phyloP scores from a whole-genome alignment of 2,888 invertebrate genomes.

The Melieria omissa region DNA sequence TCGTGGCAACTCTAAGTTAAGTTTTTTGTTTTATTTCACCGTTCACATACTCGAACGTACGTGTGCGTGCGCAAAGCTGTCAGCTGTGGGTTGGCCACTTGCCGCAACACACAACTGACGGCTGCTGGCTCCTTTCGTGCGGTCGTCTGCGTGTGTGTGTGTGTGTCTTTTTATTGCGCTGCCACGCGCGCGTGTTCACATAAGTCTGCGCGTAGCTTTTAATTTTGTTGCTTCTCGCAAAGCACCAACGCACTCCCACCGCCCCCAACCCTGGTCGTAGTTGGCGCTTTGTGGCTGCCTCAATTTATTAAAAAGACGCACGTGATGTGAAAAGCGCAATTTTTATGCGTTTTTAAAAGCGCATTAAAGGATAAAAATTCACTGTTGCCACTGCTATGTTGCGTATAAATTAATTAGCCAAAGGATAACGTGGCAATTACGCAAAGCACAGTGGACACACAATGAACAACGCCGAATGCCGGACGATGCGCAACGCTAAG shows the following conservation, averaged over 20 bases:
- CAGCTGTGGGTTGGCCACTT: no score
- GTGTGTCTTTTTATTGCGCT: neutral
- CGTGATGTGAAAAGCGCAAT: slow-evolving; percentile 53
- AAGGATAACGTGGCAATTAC: slow-evolving; percentile 1
- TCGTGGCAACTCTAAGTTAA: no score
- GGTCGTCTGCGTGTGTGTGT: neutral
- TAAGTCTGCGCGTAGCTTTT: slow-evolving; percentile 2
- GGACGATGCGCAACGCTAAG: no score
- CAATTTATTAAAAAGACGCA: slow-evolving; percentile 56
- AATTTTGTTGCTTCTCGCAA: slow-evolving; percentile 33
- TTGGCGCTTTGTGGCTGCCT: slow-evolving; percentile 15
- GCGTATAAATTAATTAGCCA: slow-evolving; percentile 58
- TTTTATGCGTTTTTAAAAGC: slow-evolving; percentile 2
- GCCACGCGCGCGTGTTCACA: neutral
- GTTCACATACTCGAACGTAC: no score
- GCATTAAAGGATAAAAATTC: slow-evolving; percentile 21
- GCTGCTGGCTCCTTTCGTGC: slow-evolving; percentile 24
- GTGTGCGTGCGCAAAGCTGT: no score
- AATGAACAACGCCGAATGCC: no score
- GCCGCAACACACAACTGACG: no score
- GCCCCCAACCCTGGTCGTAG: no score
- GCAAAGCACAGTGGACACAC: neutral
- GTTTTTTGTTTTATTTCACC: no score
- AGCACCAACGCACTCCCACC: slow-evolving; percentile 38
- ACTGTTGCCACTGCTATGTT: slow-evolving; percentile 46